phyloP scores from a whole-genome alignment of 2,797 vertebrate genomes.

The Distichodus sexfasciatus region DNA sequence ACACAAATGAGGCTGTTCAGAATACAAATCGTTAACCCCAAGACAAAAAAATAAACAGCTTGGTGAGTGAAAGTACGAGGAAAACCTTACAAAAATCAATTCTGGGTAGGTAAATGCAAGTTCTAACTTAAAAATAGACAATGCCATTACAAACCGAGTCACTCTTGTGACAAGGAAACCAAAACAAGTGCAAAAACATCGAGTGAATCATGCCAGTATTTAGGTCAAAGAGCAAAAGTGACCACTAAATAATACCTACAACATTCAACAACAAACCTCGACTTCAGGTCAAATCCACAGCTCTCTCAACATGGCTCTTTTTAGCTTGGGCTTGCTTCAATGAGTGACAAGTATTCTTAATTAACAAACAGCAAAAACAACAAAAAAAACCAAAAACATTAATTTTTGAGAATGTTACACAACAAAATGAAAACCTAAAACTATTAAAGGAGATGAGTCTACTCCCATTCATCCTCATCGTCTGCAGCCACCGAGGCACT shows the following conservation, averaged over 20 bases:
- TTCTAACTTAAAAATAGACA: neutral
- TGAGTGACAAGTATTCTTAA: too few species aligned
- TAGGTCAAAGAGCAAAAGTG: conserved; percentile 12
- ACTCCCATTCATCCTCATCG: conserved; percentile 60
- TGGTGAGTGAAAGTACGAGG: neutral
- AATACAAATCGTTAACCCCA: conserved; percentile 22
- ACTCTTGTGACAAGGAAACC: conserved; percentile 14
- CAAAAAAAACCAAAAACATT: neutral
- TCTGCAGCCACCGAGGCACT: neutral
- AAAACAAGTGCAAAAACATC: conserved; percentile 1
- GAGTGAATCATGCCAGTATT: neutral
- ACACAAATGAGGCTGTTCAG: neutral
- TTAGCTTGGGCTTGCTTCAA: too few species aligned
- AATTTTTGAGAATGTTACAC: neutral
- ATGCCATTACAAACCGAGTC: neutral
- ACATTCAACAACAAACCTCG: conserved; percentile 1
- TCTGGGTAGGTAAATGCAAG: neutral
- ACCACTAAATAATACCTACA: conserved; percentile 5
- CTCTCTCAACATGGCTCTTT: neutral
- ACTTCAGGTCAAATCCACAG: conserved; percentile 9
- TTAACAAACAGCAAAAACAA: too few species aligned
- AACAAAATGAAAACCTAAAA: neutral
- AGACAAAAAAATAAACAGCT: neutral
- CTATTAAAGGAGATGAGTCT: neutral
- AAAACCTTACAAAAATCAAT: conserved; percentile 27